Evolutionary conservation across 2,113 vertebrate genomes (phyloP), one percentile per base, ranked within the genome.

Genomic region (Brachyistius frenatus): DNA sequence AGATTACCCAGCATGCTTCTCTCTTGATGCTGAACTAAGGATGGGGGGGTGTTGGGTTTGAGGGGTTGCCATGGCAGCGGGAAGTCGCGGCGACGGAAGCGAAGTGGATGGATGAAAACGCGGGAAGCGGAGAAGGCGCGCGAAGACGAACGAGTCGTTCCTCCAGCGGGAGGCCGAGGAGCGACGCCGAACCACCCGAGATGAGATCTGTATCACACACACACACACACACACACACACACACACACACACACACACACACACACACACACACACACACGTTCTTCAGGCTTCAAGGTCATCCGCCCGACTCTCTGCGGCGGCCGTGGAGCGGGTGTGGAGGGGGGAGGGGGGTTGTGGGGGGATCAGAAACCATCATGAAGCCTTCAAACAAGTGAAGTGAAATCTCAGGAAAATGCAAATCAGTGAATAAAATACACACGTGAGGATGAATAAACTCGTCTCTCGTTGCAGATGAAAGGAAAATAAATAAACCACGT

Each of bases 1-100:
- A 85, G 70, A 91, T 85, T 89, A 91, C 90, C 87, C 90, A 88
- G 82, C 81, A 88, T 89, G 85, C 90, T 52, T 16, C 49, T 77
- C 66, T 62, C 66, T 76, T 3, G 5, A 46, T 60, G 35, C 58
- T 46, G 71, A 74, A 54, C 36, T 16, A 44, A 11, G 7, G 33
- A 31, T 32, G 61, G 10, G 33, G 44, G 0, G 80, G 64, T 10
- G 64, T 49, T 5, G 15, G 57, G 8, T 58, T 63, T 33, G 68
- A 50, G 36, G 7, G 49, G 89, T 89, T 91, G 87, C 87, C 10
- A 91, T 89, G 87, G 89, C 71, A 91, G 86, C 90, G 61, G 50
- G 69, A 3, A 55, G 37, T 61, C 62, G 46, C 72, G 49, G 67
- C 3, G 47, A 39, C 32, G 15, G 66, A 73, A 23, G 56, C 1